Evolutionary conservation across 92 coral and sea anemone genomes (phyloP), one percentile per base, ranked within the genome.

Genomic region (Pocillopora meandrina): DNA sequence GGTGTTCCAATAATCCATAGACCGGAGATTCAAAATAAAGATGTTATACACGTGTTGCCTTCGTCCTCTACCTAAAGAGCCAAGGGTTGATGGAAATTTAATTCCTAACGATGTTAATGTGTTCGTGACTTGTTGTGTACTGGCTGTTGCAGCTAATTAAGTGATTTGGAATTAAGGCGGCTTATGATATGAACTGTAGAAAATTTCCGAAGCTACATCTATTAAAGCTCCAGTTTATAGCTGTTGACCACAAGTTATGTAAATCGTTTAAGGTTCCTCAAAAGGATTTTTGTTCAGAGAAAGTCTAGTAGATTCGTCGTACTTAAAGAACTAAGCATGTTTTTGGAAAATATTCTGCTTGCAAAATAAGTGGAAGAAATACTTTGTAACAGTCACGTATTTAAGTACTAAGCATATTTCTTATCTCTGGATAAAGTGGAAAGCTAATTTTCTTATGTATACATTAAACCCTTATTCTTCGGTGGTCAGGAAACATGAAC

Each of bases 391-490:
- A 21, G 23, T 49, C 60, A 65, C 47, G 60, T 14, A 15, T 35
- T 61, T n/a, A 78, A 62, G 64, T 19, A 36, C 35, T 78, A 19
- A 35, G 71, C 34, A 23, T 17, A 13, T 74, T 74, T 13, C 16
- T 21, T 56, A 23, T 56, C 15, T n/a, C 31, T 36, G 80, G 49
- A 61, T 60, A 26, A 76, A 56, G 31, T 33, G 80, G 18, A 9
- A 61, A 61, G 66, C 68, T 59, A 76, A 59, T 76, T 76, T 76
- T 74, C 35, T 23, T 26, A 61, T 76, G 69, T 76, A 34, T 36
- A 36, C 36, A 59, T 23, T 61, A 59, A 17, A 34, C 68, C 10
- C 58, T n/a, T 17, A 34, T 76, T 34, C 42, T 49, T 33, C 33
- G 56, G 74, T 70, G 74, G 56, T 36, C 74, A 36, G 20, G 56